Percentiles rank a stretch among this genome's conserved stretches.
phyloP scores from a whole-genome alignment of 1,140 invertebrate genomes.

The Octopus bimaculoides region DNA sequence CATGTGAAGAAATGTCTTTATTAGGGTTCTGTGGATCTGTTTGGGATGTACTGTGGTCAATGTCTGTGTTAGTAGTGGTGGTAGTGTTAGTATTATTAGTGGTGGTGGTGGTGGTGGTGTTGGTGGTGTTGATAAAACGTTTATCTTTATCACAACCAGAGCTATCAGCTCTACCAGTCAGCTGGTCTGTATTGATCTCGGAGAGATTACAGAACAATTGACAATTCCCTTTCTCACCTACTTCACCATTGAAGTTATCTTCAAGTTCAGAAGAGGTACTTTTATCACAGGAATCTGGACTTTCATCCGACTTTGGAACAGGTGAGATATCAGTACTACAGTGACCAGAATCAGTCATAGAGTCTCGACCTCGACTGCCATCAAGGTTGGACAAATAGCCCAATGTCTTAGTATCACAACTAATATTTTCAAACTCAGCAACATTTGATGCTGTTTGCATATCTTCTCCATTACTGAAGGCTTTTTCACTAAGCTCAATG shows the following conservation, averaged over 20 bases:
- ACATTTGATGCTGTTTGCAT: neutral
- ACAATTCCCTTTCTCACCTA: neutral
- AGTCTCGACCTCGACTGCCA: constrained; percentile 19
- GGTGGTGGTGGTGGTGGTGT: neutral
- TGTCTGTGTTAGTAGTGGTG: too few relatives aligned
- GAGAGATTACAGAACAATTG: neutral
- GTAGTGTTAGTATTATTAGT: too few relatives aligned
- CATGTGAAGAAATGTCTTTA: too few relatives aligned
- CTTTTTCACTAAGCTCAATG: neutral
- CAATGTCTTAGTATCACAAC: constrained; percentile 8
- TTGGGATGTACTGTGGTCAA: too few relatives aligned
- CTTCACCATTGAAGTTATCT: neutral
- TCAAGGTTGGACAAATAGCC: neutral
- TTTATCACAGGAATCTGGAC: constrained; percentile 15
- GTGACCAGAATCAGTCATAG: constrained; percentile 39
- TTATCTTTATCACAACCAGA: neutral
- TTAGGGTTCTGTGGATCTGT: too few relatives aligned
- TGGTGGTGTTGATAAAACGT: too few relatives aligned
- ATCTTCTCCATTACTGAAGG: neutral
- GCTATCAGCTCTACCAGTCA: neutral
- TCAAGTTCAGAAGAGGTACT: constrained; percentile 8
- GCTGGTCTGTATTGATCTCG: neutral
- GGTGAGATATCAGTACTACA: constrained; percentile 42
- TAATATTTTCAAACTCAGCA: constrained; percentile 13
- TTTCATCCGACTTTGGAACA: constrained; percentile 24